Conservation (phyloP, 2,888 invertebrate species). For the Brassicogethes aeneus region DNA sequence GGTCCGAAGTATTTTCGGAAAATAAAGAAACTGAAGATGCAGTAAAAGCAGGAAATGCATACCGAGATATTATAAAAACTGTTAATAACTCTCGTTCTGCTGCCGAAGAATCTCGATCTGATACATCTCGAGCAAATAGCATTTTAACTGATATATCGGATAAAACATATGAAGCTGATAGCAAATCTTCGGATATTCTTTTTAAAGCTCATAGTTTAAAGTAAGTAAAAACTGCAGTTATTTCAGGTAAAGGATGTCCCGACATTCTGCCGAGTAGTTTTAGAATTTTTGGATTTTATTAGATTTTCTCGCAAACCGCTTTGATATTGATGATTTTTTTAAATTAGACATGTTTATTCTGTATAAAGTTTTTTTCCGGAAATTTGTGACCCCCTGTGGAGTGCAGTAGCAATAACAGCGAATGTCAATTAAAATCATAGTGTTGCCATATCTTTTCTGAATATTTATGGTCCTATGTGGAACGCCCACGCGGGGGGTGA, state of each 20-base stretch:
- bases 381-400: neutral
- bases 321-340: too few relatives aligned
- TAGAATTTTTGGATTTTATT: too few relatives aligned
- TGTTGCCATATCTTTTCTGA: too few relatives aligned
- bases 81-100: conserved; percentile 60
- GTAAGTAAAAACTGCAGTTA: conserved; percentile 26
- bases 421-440: neutral
- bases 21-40: conserved; percentile 71
- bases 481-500: too few relatives aligned
- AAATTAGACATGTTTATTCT: too few relatives aligned
- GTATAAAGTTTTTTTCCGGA: too few relatives aligned
- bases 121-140: conserved; percentile 27
- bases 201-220: conserved; percentile 39
- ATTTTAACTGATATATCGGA: conserved; percentile 47
- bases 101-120: conserved; percentile 54
- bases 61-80: conserved; percentile 69
- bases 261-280: too few relatives aligned
- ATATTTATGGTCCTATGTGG: too few relatives aligned
- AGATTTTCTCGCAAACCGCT: neutral
- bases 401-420: too few relatives aligned
- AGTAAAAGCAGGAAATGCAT: conserved; percentile 80
- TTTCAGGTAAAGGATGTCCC: neutral
- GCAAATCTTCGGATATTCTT: conserved; percentile 41
- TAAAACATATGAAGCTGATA: conserved; percentile 41
- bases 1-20: conserved; percentile 54